Evolutionary conservation across 2,888 invertebrate genomes (phyloP), one percentile per base, ranked within the genome.

Genomic region (Hirtodrosophila duncani): DNA sequence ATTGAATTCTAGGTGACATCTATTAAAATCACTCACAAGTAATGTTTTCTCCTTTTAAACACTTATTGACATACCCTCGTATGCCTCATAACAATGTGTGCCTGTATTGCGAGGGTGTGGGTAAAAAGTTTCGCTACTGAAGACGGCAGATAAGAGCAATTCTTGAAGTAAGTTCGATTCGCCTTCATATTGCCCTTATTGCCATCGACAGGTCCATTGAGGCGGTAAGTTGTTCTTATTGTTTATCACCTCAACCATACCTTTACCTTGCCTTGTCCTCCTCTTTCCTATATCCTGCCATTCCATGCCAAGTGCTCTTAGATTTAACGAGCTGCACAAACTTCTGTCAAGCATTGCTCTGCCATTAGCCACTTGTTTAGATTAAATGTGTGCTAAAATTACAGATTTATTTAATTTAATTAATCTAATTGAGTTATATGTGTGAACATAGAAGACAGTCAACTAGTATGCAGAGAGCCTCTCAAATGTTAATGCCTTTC

Each of bases 381-480:
- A 71, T 63, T 75, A 81, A 60, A 48, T 71, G 41, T 43, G 45
- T 44, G 49, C 50, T 61, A 41, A 64, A 67, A 52, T 61, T 50
- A 31, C 33, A n/a, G n/a, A n/a, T n/a, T n/a, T n/a, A n/a, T n/a
- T n/a, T 29, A 38, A 57, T 56, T 65, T 79, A 75, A 75, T 81
- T 81, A 79, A 81, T 71, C 63, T 65, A 81, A 81, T 59, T 71
- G 49, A 63, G 44, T 63, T 64, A 27, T 46, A 49, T 45, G 46
- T 55, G 43, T 57, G 34, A 58, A n/a, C n/a, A n/a, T 52, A 34
- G 42, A 11, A 26, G 13, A 27, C 11, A 9, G 11, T 8, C 14
- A 23, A n/a, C 16, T 10, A 33, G 11, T n/a, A 9, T 17, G 38
- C 17, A 27, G 16, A 4, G 10, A 26, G 16, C n/a, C 6, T 3